Evolutionary conservation across 2,888 invertebrate species (phyloP), one percentile per base, ranked within the genome.

Genomic region (Metellina segmentata): DNA sequence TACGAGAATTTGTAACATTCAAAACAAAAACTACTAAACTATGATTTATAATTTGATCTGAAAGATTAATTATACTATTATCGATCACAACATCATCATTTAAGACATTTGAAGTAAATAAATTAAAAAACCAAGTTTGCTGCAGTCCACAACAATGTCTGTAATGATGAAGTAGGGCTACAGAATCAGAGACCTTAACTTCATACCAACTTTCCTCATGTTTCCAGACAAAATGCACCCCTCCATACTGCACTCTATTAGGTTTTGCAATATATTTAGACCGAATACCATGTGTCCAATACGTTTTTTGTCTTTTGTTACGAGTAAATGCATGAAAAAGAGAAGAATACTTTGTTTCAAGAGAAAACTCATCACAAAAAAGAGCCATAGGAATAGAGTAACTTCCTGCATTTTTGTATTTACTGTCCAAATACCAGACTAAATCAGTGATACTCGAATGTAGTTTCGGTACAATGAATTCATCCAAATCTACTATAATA

Each of bases 91-190:
- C 70, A 53, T 87, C 71, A 90, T 92, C 92, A 69, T 53, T 49
- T 48, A 92, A 79, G 16, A 92, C 90, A 53, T 87, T 11, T 81
- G 90, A 92, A 13, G n/a, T 52, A n/a, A 87, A 87, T 11, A 92
- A 78, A 70, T 88, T 82, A 51, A 88, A 83, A 79, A 90, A 90
- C 89, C 89, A 92, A 11, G 86, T 83, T 49, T 93, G 93, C 34
- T 61, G n/a, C 48, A 91, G 48, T 19, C 91, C 85, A 81, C 89
- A 89, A 49, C 93, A 90, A 34, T 16, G 11, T 19, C 85, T 91
- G 70, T 93, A 93, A 88, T 93, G 93, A 85, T 93, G 78, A 61
- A 93, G 71, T 53, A 92, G 81, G 74, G 87, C 91, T 11, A 88
- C 34, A 20, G 81, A 72, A 51, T 52, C 52, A n/a, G 93, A 69